Evolutionary conservation across 2,113 vertebrate genomes (phyloP).

Genomic region (Osmerus eperlanus): DNA sequence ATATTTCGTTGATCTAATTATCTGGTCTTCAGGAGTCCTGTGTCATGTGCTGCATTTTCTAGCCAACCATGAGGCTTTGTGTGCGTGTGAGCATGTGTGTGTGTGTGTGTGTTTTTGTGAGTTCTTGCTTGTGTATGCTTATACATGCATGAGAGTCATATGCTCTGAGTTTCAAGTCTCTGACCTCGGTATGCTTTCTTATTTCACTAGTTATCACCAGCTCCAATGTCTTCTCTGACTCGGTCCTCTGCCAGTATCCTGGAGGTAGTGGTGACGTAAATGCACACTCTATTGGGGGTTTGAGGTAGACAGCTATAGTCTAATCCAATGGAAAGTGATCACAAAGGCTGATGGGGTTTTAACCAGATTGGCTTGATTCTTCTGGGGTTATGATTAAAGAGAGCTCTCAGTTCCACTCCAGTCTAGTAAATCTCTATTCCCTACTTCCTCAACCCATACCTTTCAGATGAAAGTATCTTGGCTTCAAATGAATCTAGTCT

Average conservation of each 20-base stretch:
- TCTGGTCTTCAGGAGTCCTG: background rate
- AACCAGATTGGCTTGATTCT: conserved; percentile 61
- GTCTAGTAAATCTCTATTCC: conserved; percentile 40
- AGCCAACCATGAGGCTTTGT: background rate
- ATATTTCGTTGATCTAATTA: background rate
- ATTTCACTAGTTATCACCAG: too few species aligned
- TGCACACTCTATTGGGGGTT: too few species aligned
- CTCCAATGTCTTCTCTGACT: too few species aligned
- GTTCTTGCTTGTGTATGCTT: background rate
- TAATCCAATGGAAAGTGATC: too few species aligned
- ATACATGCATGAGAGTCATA: background rate
- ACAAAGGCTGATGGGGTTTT: conserved; percentile 31
- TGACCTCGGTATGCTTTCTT: background rate
- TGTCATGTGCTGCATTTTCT: background rate
- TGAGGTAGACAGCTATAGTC: too few species aligned
- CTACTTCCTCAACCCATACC: conserved; percentile 25
- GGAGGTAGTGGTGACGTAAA: too few species aligned
- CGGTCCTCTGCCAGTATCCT: too few species aligned
- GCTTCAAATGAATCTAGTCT: background rate
- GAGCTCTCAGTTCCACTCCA: conserved; percentile 37
- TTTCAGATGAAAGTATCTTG: conserved; percentile 3
- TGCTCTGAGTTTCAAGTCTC: background rate
- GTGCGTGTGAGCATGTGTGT: conserved; percentile 5
- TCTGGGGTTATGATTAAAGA: conserved; percentile 45
- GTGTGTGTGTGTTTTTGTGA: conserved; percentile 2